phyloP scores from a whole-genome alignment of 2,797 vertebrate genomes.

The Huso huso region DNA sequence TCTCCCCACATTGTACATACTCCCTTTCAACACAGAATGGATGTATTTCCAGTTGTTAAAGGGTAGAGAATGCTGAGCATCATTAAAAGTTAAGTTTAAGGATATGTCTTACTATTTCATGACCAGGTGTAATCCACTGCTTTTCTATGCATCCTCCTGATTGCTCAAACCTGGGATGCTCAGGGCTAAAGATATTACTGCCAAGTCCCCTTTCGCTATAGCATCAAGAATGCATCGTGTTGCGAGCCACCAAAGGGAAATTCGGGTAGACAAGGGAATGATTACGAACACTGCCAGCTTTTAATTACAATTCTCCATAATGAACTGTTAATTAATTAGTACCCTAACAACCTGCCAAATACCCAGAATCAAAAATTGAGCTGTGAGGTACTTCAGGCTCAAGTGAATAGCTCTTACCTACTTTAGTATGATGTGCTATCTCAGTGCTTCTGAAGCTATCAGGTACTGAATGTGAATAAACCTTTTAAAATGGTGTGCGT shows the following conservation, averaged over 20 bases:
- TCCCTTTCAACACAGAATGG: too few relatives aligned
- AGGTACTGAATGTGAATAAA: background rate
- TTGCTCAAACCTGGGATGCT: background rate
- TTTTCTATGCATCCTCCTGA: too few relatives aligned
- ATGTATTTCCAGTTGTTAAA: too few relatives aligned
- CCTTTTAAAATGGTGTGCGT: too few relatives aligned
- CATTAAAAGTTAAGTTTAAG: too few relatives aligned
- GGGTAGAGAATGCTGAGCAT: too few relatives aligned
- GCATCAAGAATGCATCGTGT: slow-evolving; percentile 2
- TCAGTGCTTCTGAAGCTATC: background rate
- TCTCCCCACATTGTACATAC: too few relatives aligned
- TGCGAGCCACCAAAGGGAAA: background rate
- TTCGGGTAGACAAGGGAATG: slow-evolving; percentile 32
- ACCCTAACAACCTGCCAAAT: slow-evolving; percentile 62
- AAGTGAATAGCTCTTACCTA: background rate
- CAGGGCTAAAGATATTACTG: background rate
- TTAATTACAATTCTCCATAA: slow-evolving; percentile 68
- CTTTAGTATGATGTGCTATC: background rate
- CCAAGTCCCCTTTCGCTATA: slow-evolving; percentile 9
- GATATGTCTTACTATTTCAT: too few relatives aligned
- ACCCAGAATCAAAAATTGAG: slow-evolving; percentile 30
- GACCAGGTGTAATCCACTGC: too few relatives aligned
- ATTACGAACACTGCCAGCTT: slow-evolving; percentile 56
- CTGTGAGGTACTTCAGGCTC: background rate
- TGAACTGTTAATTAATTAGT: slow-evolving; percentile 66